A percentile compares a stretch with the other conserved stretches of the same genome.
Conservation (phyloP, 2,888 invertebrate species). For the Incurvaria masculella region DNA sequence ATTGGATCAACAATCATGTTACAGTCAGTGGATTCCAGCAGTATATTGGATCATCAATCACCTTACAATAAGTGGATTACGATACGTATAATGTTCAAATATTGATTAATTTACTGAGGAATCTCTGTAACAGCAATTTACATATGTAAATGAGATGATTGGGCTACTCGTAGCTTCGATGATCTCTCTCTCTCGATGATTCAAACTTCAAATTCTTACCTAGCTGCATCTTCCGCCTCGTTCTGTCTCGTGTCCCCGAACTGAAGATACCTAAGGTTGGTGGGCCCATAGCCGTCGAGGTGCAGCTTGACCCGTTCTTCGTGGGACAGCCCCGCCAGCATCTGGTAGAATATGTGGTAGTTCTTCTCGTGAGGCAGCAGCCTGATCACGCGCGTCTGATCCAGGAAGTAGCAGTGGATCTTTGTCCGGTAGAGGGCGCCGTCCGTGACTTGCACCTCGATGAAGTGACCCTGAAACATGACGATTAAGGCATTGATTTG, state of each 20-base stretch:
- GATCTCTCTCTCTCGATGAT: too few relatives aligned
- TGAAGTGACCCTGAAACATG: slow-evolving; percentile 79
- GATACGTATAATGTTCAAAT: too few relatives aligned
- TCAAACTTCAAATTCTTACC: too few relatives aligned
- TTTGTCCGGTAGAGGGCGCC: slow-evolving; percentile 92
- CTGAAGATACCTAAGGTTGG: slow-evolving; percentile 79
- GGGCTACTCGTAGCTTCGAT: too few relatives aligned
- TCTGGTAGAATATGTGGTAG: slow-evolving; percentile 96
- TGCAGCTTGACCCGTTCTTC: slow-evolving; percentile 87
- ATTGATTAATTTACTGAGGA: too few relatives aligned
- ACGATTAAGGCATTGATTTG: too few relatives aligned
- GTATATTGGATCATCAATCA: too few relatives aligned
- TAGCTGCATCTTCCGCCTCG: slow-evolving; percentile 39
- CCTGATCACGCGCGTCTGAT: slow-evolving; percentile 87
- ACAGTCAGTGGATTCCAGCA: too few relatives aligned
- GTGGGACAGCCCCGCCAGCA: slow-evolving; percentile 82
- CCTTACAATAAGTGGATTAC: too few relatives aligned
- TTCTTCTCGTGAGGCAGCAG: slow-evolving; percentile 87
- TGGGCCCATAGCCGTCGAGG: slow-evolving; percentile 79
- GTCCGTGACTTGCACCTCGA: slow-evolving; percentile 94
- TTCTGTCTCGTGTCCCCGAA: slow-evolving; percentile 68
- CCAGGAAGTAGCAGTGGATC: slow-evolving; percentile 94
- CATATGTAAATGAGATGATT: too few relatives aligned
- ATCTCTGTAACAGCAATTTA: too few relatives aligned
- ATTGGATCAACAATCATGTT: too few relatives aligned